Base-by-base conservation (phyloP, 2,113 vertebrate species). In the Boleophthalmus pectinirostris region DNA sequence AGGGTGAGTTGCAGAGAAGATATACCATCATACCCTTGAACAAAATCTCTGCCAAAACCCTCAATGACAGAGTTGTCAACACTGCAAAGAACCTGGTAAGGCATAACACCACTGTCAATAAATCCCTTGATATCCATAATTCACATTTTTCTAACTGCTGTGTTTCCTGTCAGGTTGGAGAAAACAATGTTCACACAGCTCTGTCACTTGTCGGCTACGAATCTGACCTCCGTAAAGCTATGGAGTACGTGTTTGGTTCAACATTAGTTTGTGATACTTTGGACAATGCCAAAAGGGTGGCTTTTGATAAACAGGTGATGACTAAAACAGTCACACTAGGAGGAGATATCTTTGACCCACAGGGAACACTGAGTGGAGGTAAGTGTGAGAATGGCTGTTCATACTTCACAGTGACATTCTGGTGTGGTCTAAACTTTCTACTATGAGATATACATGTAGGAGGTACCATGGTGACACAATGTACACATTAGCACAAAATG, bases 11-110 rank as follows among this genome's bases (percentile, higher is more conserved):
- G 63, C 96, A 94, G 73, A 92, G 91, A 16, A 91, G 96, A 46
- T 97, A 95, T 70, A 98, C 98, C 63, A 96, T 99, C 85, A 98
- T 99, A 83, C 98, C 97, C 53, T 91, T 98, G 15, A 99, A 95
- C 92, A 99, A 96, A 89, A 98, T 99, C 89, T 94, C 95, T 77
- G 90, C 95, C n/a, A 94, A 78, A 7, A 94, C 94, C 53, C 75
- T 97, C 68, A 89, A 83, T 69, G 83, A 88, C 76, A 82, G 82
- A 61, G 93, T 75, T 1, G 78, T 98, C 53, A 92, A 79, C 5
- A 21, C 92, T 0, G 97, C 96, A 66, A 95, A 96, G 87, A 90
- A 21, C 33, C 89, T 98, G 94, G 97, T 99, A 93, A 93, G 94
- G 38, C 18, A 15, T 49, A 14, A 47, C 16, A 18, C 0, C 10